Base-by-base conservation (phyloP, 2,888 invertebrate species). In the Invenusta paracnida region DNA sequence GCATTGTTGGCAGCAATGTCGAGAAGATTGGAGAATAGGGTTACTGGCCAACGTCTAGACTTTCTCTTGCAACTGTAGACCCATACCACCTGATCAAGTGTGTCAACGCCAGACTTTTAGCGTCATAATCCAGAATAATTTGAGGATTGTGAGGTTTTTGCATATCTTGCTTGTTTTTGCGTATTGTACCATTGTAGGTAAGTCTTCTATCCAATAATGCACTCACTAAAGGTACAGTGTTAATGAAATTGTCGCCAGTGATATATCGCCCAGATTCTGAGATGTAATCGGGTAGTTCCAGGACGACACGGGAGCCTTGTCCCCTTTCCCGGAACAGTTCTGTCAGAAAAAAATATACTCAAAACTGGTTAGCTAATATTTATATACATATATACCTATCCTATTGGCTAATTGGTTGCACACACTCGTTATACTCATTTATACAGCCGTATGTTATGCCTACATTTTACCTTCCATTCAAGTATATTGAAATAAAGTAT, bases 191-290 rank as follows among this genome's bases (percentile, higher is more conserved):
- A 82, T 30, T 30, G 27, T 30, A 82, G 29, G 29, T 82, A 17
- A 82, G 82, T 30, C 31, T 29, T 82, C 82, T 11, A 82, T 13
- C 82, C 29, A 82, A 30, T 30, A 82, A 23, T 25, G 82, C 29
- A 30, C 82, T 29, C 29, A 30, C 29, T 13, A 82, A 29, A 82
- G 31, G 30, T 29, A 82, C 30, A 82, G 30, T 82, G 2, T 11
- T 29, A 13, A 82, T 25, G 25, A 82, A 82, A 30, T 29, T 82
- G 2, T 82, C 82, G 13, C 30, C 82, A 82, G 30, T 82, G n/a
- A 82, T 30, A 28, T 82, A 29, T 82, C 82, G 82, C 29, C 82
- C 82, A 82, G 82, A 82, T 29, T 30, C 82, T 82, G 82, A 82
- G n/a, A 82, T 30, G 31, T 82, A 30, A 11, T 82, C 82, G n/a